Evolutionary conservation across 1,140 invertebrate species (phyloP), one percentile per base, ranked within the genome.

Genomic region (Ceratina australensis): DNA sequence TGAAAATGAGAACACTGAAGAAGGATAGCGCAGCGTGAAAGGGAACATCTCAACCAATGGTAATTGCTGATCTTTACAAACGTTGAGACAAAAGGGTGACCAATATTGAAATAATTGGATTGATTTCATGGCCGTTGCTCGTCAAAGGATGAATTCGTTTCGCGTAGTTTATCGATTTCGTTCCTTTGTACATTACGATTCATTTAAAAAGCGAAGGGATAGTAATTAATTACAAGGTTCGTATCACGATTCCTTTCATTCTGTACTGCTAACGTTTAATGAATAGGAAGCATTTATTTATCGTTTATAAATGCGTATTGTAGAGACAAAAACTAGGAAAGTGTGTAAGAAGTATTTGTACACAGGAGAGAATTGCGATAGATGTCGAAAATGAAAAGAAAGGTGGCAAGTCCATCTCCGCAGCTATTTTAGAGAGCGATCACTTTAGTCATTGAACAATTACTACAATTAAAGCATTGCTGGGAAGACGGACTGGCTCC

Each of bases 381-480:
- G 1, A 54, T 54, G 52, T 54, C n/a, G 16, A 54, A n/a, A 54
- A 54, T 15, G 13, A 15, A 54, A 54, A 54, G 1, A 15, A 52
- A 42, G 22, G 2, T 12, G n/a, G 20, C 33, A 7, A 42, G 50
- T 33, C 16, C 61, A 61, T 61, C 18, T 1, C 33, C 20, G 13
- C 7, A 12, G n/a, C 16, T 10, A 10, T 69, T 56, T 65, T 18
- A 4, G 15, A 10, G 28, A 10, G 20, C 33, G 42, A 22, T 57
- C 33, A 16, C 42, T 22, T 26, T 22, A 13, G n/a, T 50, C 61
- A 15, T 15, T 4, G 3, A 59, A 3, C 78, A 54, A 79, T 79
- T 68, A 76, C 33, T 64, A 26, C 78, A 75, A 75, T 79, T 79
- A 79, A 66, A 54, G 10, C 47, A 28, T 67, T 68, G 52, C n/a